Base-by-base conservation (phyloP, 2,113 vertebrate species). In the Cheirogaleus medius region DNA sequence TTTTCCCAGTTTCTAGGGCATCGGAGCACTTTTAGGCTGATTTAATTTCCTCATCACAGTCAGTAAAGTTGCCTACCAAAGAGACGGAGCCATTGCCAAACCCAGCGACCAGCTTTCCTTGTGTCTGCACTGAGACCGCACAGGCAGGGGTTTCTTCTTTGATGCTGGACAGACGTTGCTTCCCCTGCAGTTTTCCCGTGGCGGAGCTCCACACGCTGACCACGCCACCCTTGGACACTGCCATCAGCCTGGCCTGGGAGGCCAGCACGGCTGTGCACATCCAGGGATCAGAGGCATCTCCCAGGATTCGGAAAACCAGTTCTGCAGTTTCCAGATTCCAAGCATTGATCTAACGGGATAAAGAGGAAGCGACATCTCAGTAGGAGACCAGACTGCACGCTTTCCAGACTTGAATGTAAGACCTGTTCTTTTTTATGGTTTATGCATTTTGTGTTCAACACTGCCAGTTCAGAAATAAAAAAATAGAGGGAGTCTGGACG, bases 261-360 rank as follows among this genome's bases (percentile, higher is more conserved):
- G 56, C 87, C 54, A 98, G 49, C 14, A 98, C 80, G 8, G 98
- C 96, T 1, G 97, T 97, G 81, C 98, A 97, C 58, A 98, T 23
- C 97, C 98, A 97, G 0, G 80, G 94, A 5, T 97, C 97, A 0
- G 42, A 64, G 42, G 89, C 77, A 0, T 97, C 96, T 6, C 87
- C 96, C 14, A 73, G 92, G 42, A 98, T 34, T 21, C 52, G 90
- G 96, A 98, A 98, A 58, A 98, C n/a, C 27, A 95, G 97, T 68
- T 98, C 98, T 2, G 96, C 98, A 3, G 98, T 98, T 18, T 99
- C 98, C 94, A 98, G 94, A 54, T 96, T 93, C 99, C 98, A 99
- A 29, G 98, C 98, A 27, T 52, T 99, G 77, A 99, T 97, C 99
- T 99, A 52, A n/a, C 0, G 58, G 32, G 25, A 87, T 49, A 13